Base-by-base conservation (phyloP, 2,888 invertebrate genomes). In the Pterostichus niger region DNA sequence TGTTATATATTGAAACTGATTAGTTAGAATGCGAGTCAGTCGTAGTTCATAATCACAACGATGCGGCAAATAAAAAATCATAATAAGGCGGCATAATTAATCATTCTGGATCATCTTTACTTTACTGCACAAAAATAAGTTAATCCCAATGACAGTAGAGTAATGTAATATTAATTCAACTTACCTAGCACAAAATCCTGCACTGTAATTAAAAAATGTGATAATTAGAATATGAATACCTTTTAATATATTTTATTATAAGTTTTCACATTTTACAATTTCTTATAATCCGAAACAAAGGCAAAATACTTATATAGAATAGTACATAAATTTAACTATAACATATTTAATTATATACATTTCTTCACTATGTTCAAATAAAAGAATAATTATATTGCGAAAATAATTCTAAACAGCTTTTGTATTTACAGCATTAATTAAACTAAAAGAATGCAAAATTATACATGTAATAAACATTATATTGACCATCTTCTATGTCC, bases 251-350 rank as follows among this genome's bases (percentile, higher is more conserved):
- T 81, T 81, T 81, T 81, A 81, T 81, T 81, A 81, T 81, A 81
- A 81, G 81, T 73, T 73, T 71, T 81, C 81, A 81, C 81, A 81
- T 81, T 73, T 81, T 81, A 81, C 81, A 81, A 71, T 81, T 81
- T 81, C 54, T 82, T 75, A 82, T 75, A 75, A 75, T 82, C 24
- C 15, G 59, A 82, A 82, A 82, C 56, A 46, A 82, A 82, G 61
- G 59, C 59, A 82, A 46, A 82, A 61, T 75, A 75, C 44, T 35
- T 81, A 71, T 80, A 46, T 80, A 71, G 54, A 81, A 71, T 71
- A 71, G 52, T 81, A 81, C 71, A 73, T 54, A 81, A 81, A 81
- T 81, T 40, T 44, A 81, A 81, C 81, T 81, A 73, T 56, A 81
- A 81, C 81, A 71, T 81, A 81, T 71, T 81, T 44, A 71, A 56